Evolutionary conservation across 2,888 invertebrate genomes (phyloP).

Genomic region (Cynaeus angustus): DNA sequence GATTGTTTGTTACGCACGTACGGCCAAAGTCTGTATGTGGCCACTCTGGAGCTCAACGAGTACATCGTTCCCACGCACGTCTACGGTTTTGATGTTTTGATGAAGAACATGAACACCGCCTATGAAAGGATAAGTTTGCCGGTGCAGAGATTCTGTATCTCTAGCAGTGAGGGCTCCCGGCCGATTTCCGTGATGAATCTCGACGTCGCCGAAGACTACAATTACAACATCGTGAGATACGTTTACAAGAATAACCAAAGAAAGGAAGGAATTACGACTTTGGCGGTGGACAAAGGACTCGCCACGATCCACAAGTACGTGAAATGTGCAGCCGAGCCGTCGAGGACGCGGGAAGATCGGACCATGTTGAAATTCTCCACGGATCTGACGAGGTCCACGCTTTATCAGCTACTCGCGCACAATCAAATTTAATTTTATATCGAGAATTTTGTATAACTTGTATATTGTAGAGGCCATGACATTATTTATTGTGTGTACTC

Average conservation of each 20-base stretch:
- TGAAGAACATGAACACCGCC: constrained; percentile 73
- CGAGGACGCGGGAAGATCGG: constrained; percentile 62
- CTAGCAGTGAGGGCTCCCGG: constrained; percentile 59
- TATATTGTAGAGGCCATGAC: not conserved
- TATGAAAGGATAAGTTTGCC: constrained; percentile 62
- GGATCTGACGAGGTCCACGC: constrained; percentile 67
- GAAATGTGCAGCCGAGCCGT: constrained; percentile 60
- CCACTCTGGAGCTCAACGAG: constrained; percentile 79
- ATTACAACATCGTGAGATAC: constrained; percentile 60
- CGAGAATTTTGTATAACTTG: not conserved
- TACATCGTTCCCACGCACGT: constrained; percentile 78
- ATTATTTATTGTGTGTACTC: not conserved
- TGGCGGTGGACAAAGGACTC: constrained; percentile 60
- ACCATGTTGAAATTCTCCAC: constrained; percentile 65
- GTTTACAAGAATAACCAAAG: constrained; percentile 61
- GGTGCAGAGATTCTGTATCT: constrained; percentile 67
- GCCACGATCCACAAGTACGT: constrained; percentile 67
- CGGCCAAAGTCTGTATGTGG: constrained; percentile 73
- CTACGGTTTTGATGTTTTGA: constrained; percentile 73
- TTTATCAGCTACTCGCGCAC: constrained; percentile 66
- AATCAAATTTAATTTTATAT: constrained; percentile 53
- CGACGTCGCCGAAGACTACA: constrained; percentile 62
- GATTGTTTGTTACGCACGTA: constrained; percentile 79
- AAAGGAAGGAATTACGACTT: constrained; percentile 57
- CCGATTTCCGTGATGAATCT: constrained; percentile 67